These are phyloP conservation scores for Napeogenes sylphis DNA, from an alignment of 2,888 invertebrate species.

Conservation along the genomic window DNA sequence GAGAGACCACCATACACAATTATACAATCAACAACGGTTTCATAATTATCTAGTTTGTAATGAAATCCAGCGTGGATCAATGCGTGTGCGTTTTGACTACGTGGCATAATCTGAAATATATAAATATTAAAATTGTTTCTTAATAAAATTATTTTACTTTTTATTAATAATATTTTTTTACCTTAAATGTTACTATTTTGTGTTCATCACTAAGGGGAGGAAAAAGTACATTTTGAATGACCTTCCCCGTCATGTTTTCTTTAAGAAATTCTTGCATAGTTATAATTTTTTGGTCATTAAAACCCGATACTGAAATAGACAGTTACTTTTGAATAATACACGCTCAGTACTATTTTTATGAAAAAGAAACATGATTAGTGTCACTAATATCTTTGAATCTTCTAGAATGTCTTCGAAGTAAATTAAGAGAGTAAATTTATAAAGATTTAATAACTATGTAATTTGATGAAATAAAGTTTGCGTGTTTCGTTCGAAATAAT, in stretches of 20 bases:
- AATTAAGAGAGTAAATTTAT: no score
- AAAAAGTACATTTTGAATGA: slow-evolving; percentile 73
- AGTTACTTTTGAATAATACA: slow-evolving; percentile 33
- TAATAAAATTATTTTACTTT: slow-evolving; percentile 4
- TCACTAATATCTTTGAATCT: no score
- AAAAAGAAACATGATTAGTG: no score
- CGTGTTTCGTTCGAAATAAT: no score
- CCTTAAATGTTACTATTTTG: slow-evolving; percentile 79
- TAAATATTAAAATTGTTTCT: slow-evolving; percentile 30
- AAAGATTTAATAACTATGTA: no score
- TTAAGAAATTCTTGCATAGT: slow-evolving; percentile 49
- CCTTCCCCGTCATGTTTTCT: slow-evolving; percentile 49
- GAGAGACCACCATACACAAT: slow-evolving; percentile 79
- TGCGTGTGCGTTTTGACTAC: slow-evolving; percentile 85
- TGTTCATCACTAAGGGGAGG: slow-evolving; percentile 67
- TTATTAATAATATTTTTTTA: slow-evolving; percentile 22
- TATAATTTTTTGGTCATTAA: slow-evolving; percentile 30
- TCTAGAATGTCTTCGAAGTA: no score
- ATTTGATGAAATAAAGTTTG: no score
- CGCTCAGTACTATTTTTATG: no score
- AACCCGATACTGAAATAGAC: slow-evolving; percentile 33
- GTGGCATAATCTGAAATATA: slow-evolving; percentile 79
- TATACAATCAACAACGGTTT: slow-evolving; percentile 45
- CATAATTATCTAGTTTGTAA: slow-evolving; percentile 62
- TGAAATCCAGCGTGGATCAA: slow-evolving; percentile 85